Conservation (phyloP, 1,140 invertebrate genomes). For the Solen grandis region DNA sequence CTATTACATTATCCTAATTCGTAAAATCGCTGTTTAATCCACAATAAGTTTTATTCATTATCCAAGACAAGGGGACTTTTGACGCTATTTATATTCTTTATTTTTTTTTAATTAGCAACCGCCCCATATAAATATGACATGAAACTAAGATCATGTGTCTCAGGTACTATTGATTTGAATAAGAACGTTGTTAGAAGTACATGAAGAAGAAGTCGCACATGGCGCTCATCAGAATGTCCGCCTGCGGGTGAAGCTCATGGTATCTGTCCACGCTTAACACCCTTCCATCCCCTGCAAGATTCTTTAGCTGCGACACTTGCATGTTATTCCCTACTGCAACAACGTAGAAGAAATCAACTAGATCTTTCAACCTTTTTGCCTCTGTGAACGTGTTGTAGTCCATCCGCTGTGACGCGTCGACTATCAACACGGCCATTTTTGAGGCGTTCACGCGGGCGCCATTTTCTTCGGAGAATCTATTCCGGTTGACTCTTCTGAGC, state of each 20-base stretch:
- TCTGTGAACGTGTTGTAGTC: slow-evolving; percentile 39
- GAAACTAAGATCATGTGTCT: no score
- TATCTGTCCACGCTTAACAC: slow-evolving; percentile 30
- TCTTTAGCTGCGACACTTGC: slow-evolving; percentile 29
- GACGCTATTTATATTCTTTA: no score
- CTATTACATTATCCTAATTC: no score
- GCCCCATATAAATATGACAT: no score
- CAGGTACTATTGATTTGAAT: no score
- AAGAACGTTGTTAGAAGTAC: not conserved
- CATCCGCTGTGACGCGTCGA: slow-evolving; percentile 33
- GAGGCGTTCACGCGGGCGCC: slow-evolving; percentile 49
- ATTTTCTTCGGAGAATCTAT: slow-evolving; percentile 40
- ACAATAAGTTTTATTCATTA: no score
- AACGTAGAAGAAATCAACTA: slow-evolving; percentile 43
- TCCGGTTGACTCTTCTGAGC: slow-evolving; percentile 42
- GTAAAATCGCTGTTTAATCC: no score
- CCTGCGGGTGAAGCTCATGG: slow-evolving; percentile 22
- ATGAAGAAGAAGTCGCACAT: slow-evolving; percentile 54
- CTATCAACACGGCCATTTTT: slow-evolving; percentile 59
- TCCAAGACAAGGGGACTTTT: no score
- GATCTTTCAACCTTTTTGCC: slow-evolving; percentile 34
- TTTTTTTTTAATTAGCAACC: no score
- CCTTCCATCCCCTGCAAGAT: slow-evolving; percentile 14
- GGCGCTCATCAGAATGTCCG: slow-evolving; percentile 26
- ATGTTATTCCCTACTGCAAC: slow-evolving; percentile 43